Base-by-base conservation (phyloP, 2,797 vertebrate species). In the Microhierax caerulescens region DNA sequence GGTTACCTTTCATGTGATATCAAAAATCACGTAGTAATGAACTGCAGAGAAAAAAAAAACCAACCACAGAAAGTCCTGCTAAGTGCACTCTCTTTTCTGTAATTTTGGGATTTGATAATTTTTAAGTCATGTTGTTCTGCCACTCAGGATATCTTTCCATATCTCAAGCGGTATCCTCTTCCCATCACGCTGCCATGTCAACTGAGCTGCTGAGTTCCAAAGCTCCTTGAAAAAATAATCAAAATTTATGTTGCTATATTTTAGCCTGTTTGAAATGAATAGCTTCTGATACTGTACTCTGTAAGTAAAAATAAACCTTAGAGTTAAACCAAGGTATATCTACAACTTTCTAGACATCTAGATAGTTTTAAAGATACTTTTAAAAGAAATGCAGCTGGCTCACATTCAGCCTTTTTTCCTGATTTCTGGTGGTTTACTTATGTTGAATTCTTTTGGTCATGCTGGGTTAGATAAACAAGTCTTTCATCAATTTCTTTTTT, bases 371-470 rank as follows among this genome's bases (percentile, higher is more conserved):
- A 64, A 51, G 18, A 17, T 60, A 69, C 24, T 88, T 23, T 81
- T 51, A 60, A 91, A 93, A 63, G n/a, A 70, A 88, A n/a, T 28
- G 10, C 18, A 68, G 24, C 28, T 87, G 45, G 39, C 32, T 74
- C 18, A 78, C 24, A n/a, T 88, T 93, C 41, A 34, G 4, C 5
- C 7, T 72, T 84, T 80, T 83, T 73, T 21, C 88, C 28, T 76
- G 4, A 68, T 57, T 91, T 89, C 57, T 92, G 14, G 10, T 82
- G 27, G 6, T 19, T 59, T 56, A 45, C 32, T 75, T 67, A 4
- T 27, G 18, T 41, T 91, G 63, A 81, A 74, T 87, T 54, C 13
- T 82, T 81, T 94, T 85, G 53, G 36, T 95, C 64, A 11, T 76
- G 43, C 73, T 85, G 73, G 14, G 60, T 96, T 96, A 90, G 37